Percentiles rank a stretch among this genome's conserved stretches.
Conservation (phyloP, 2,113 vertebrate genomes). For the Solea senegalensis region DNA sequence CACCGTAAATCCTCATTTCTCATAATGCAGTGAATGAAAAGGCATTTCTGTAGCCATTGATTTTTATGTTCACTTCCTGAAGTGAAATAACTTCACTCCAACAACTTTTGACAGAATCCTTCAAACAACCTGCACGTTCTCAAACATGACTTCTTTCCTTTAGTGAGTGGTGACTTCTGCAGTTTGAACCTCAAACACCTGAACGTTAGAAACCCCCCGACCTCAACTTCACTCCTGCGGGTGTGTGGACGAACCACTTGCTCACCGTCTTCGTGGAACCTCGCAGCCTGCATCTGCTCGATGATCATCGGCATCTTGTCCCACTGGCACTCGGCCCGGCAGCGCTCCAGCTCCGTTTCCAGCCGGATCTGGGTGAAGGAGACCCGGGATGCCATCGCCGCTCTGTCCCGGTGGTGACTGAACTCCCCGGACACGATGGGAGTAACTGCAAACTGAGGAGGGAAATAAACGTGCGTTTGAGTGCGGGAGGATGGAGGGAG, state of each 20-base stretch:
- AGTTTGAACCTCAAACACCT: neutral
- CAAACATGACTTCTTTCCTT: too few species aligned
- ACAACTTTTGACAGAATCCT: too few species aligned
- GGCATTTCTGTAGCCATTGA: too few species aligned
- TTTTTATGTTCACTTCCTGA: slow-evolving; percentile 10
- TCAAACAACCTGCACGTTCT: too few species aligned
- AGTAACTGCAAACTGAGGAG: slow-evolving; percentile 76
- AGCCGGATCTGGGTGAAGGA: slow-evolving; percentile 81
- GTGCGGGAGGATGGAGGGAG: slow-evolving; percentile 2
- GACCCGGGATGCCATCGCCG: slow-evolving; percentile 77
- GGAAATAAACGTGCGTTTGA: slow-evolving; percentile 52
- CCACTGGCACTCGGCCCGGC: slow-evolving; percentile 83
- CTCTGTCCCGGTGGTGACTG: slow-evolving; percentile 73
- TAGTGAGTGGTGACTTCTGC: too few species aligned
- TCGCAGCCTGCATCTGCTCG: slow-evolving; percentile 76
- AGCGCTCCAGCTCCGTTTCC: slow-evolving; percentile 81
- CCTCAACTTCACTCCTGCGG: neutral
- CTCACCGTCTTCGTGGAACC: slow-evolving; percentile 83
- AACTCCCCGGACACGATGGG: slow-evolving; percentile 77
- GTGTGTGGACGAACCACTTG: neutral
- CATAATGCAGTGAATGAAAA: too few species aligned
- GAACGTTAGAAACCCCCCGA: too few species aligned
- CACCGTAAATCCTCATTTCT: neutral
- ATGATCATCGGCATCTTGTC: slow-evolving; percentile 76
- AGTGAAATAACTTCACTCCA: neutral